These are phyloP conservation scores for Metaphire vulgaris DNA, from an alignment of 1,140 invertebrate genomes.

Conservation along the genomic window DNA sequence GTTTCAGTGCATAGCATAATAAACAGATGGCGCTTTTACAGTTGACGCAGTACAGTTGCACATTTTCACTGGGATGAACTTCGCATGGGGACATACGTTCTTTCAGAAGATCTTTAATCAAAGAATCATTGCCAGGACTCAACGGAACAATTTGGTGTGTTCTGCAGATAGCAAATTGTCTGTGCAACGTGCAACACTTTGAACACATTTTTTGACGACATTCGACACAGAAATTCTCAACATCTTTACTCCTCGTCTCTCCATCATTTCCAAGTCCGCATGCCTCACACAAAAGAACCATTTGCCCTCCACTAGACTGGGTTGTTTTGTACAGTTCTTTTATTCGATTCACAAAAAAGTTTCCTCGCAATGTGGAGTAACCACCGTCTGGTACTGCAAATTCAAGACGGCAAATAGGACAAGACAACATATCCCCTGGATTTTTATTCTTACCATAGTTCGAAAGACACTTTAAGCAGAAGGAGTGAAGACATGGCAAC, in stretches of 20 bases:
- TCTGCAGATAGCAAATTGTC: background rate
- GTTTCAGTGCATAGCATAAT: background rate
- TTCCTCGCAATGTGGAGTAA: background rate
- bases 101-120: background rate
- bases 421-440: background rate
- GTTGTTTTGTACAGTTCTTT: background rate
- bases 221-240: background rate
- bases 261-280: background rate
- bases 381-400: background rate
- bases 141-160: background rate
- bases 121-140: background rate
- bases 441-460: background rate
- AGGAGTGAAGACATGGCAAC: background rate
- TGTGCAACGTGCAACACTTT: background rate
- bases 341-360: background rate
- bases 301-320: background rate
- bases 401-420: background rate
- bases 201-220: background rate
- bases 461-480: background rate
- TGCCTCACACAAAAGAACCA: background rate
- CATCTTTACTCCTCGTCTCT: background rate
- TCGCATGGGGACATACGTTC: background rate
- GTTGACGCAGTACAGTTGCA: background rate
- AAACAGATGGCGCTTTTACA: background rate
- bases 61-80: background rate